Evolutionary conservation across 2,888 invertebrate genomes (phyloP).

Genomic region (Conchocele bisecta): DNA sequence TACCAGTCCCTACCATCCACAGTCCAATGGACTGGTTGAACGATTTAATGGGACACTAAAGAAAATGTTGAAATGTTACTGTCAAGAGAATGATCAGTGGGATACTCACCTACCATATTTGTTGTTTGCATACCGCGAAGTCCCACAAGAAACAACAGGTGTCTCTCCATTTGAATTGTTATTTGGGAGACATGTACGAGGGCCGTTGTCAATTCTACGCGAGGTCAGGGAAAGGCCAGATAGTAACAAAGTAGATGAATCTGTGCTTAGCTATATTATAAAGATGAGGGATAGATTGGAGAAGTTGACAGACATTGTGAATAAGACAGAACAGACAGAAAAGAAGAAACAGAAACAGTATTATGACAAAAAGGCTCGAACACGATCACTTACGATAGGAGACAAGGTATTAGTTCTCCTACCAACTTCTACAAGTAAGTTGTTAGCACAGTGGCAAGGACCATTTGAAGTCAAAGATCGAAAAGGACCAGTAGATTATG

Average conservation of each 20-base stretch:
- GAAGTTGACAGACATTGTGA: background rate
- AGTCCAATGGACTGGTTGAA: constrained; percentile 25
- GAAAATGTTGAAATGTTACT: too few species aligned
- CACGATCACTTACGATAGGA: background rate
- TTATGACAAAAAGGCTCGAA: constrained; percentile 1
- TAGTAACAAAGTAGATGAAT: background rate
- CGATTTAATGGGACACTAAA: too few species aligned
- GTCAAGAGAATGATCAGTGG: constrained; percentile 9
- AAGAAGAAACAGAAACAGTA: background rate
- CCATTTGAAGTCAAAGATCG: constrained; percentile 8
- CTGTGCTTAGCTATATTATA: constrained; percentile 11
- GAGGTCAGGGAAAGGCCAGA: constrained; percentile 13
- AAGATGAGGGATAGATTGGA: background rate
- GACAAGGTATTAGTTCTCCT: constrained; percentile 9
- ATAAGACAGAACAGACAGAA: background rate
- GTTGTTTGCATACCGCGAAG: constrained; percentile 24
- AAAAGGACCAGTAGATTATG: constrained; percentile 7
- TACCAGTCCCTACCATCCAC: constrained; percentile 14
- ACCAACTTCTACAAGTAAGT: constrained; percentile 6
- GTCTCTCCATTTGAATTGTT: constrained; percentile 25
- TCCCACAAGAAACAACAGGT: constrained; percentile 16
- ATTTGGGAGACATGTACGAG: too few species aligned
- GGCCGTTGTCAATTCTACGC: constrained; percentile 1
- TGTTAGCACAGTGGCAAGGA: constrained; percentile 14
- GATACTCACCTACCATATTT: constrained; percentile 14